A percentile compares a stretch with the other conserved stretches of the same genome.
These are phyloP conservation scores for Caenorhabditis angaria DNA, from an alignment of 2,888 invertebrate genomes.

Conservation along the genomic window DNA sequence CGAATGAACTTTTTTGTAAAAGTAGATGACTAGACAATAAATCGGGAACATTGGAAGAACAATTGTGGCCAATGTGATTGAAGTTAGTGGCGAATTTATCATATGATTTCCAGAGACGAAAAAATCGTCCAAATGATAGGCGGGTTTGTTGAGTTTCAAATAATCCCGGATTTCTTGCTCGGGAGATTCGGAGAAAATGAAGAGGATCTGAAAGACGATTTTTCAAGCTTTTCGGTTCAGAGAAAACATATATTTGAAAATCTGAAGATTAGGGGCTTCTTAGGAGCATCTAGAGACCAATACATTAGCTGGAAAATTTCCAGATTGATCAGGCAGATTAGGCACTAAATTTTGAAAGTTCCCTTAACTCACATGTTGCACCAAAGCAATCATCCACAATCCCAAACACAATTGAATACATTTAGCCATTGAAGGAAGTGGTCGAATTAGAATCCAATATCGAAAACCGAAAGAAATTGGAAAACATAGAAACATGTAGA, in stretches of 20 bases:
- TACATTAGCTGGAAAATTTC: no score
- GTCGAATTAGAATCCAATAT: conserved; percentile 57
- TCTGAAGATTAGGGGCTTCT: no score
- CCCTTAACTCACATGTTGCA: conserved; percentile 49
- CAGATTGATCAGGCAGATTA: no score
- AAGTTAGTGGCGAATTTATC: conserved; percentile 52
- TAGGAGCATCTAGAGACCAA: no score
- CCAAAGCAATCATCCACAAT: conserved; percentile 50
- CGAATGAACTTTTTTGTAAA: conserved; percentile 51
- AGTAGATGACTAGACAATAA: conserved; percentile 50
- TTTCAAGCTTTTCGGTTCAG: not conserved
- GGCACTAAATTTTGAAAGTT: no score
- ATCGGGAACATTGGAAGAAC: conserved; percentile 63
- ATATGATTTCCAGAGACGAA: conserved; percentile 56
- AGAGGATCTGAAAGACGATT: conserved; percentile 47
- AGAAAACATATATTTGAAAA: not conserved
- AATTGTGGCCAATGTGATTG: conserved; percentile 53
- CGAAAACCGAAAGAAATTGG: conserved; percentile 61
- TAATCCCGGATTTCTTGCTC: conserved; percentile 29
- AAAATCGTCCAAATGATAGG: conserved; percentile 32
- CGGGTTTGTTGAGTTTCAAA: conserved; percentile 38
- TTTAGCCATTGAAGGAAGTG: conserved; percentile 33
- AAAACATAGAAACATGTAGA: conserved; percentile 59
- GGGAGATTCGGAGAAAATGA: conserved; percentile 58
- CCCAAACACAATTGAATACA: conserved; percentile 44